These are phyloP conservation scores for Numenius arquata DNA, from an alignment of 2,113 vertebrate genomes.

Conservation along the genomic window DNA sequence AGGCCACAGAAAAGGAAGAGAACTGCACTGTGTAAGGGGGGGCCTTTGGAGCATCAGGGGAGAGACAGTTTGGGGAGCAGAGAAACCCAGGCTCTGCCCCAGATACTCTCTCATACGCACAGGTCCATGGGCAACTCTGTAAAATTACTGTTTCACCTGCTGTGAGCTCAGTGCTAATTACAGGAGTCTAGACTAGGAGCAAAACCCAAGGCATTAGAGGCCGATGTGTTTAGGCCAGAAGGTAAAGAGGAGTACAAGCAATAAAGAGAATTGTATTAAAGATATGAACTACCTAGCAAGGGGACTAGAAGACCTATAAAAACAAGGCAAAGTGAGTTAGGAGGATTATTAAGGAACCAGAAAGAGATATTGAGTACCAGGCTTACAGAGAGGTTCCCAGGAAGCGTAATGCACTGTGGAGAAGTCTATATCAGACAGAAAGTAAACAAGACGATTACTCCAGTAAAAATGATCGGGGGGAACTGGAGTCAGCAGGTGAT, in stretches of 20 bases:
- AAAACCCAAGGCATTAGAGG: neutral
- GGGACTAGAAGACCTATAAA: constrained; percentile 36
- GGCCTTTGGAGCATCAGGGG: neutral
- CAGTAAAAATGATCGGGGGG: constrained; percentile 8
- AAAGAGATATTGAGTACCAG: constrained; percentile 42
- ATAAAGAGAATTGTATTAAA: constrained; percentile 62
- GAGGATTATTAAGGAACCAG: constrained; percentile 50
- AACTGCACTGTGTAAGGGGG: neutral
- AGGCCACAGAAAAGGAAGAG: neutral
- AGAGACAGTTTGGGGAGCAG: neutral
- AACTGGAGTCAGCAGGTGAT: constrained; percentile 14
- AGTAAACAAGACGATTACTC: neutral
- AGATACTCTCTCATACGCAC: neutral
- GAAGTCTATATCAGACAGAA: neutral
- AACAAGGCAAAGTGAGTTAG: constrained; percentile 15
- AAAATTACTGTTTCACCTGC: neutral
- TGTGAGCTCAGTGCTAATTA: constrained; percentile 30
- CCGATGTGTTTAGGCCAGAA: constrained; percentile 26
- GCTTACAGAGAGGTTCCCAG: neutral
- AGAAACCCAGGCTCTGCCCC: neutral
- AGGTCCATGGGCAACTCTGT: neutral
- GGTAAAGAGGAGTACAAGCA: constrained; percentile 39
- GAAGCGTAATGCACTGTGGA: neutral
- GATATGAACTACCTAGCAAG: constrained; percentile 43
- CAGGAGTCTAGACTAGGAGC: neutral